Evolutionary conservation across 2,113 vertebrate genomes (phyloP), one percentile per base, ranked within the genome.

Genomic region (Ctenodactylus gundi): DNA sequence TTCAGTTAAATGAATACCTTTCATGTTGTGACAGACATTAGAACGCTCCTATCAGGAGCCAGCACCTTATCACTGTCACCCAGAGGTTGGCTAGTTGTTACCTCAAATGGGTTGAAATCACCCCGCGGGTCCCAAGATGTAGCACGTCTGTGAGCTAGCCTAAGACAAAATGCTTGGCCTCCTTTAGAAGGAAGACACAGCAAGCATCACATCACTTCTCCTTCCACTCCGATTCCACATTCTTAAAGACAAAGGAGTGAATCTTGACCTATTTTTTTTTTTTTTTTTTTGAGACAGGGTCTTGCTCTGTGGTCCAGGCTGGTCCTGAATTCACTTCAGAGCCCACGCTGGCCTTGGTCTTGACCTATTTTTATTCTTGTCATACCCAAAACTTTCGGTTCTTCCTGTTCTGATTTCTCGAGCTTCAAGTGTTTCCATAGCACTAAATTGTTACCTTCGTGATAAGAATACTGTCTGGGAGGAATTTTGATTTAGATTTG

Each of bases 11-110:
- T 90, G 12, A 92, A 90, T 93, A 96, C 86, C 53, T 93, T 90
- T 93, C 94, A 88, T 96, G 97, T 98, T 98, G 98, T 98, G 98
- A 98, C 98, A 98, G 98, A 98, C 97, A 98, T 97, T 85, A 91
- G 95, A 93, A 94, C 14, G 76, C 10, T 51, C 25, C 72, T 82
- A 58, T 82, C 36, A 85, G 55, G 60, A 92, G 62, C 58, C 51
- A 84, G 58, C 11, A 39, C 27, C 13, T 84, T 51, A 73, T 82
- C 27, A 64, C 44, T 82, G 86, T 62, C 76, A 91, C 64, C 82
- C 44, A 82, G 20, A 95, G 90, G n/a, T 46, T 31, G 25, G 10
- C 41, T 49, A 34, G 41, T 31, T 88, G 17, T 57, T 90, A 67
- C 58, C 82, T 46, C 57, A 84, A 87, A 39, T 75, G 88, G 58